Percentiles rank a stretch among this genome's conserved stretches.
Conservation (phyloP, 23 tunicate genomes). For the Clavelina lepadiformis region DNA sequence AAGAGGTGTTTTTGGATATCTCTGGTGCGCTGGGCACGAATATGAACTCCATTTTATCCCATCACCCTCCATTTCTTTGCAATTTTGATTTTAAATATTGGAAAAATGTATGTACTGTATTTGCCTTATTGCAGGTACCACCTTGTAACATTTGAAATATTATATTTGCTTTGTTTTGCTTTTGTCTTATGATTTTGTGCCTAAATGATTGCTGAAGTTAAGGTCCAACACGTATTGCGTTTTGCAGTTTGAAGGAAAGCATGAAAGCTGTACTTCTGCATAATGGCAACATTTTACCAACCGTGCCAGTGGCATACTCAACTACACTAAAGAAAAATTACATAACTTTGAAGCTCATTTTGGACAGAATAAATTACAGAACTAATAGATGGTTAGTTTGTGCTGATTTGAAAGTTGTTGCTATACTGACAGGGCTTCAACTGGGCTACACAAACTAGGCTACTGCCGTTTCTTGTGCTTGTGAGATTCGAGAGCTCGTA, state of each 20-base stretch:
- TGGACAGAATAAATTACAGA: constrained; percentile 15
- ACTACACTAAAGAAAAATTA: constrained; percentile 8
- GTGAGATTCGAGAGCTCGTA: constrained; percentile 5
- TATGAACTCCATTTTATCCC: no score
- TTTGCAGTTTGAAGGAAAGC: constrained; percentile 5
- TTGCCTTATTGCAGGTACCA: no score
- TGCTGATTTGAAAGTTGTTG: constrained; percentile 8
- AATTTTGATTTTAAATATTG: no score
- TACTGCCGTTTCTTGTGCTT: constrained; percentile 17
- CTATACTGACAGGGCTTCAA: constrained; percentile 14
- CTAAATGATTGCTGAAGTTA: no score
- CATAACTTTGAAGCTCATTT: not conserved
- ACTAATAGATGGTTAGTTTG: constrained; percentile 13
- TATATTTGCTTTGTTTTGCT: no score
- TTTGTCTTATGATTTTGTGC: no score
- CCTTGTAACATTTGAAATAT: no score
- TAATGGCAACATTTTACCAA: constrained; percentile 14
- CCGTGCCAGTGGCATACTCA: constrained; percentile 6
- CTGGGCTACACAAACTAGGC: constrained; percentile 13
- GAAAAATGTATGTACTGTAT: no score
- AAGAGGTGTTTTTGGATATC: no score
- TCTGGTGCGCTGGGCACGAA: no score
- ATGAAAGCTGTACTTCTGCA: constrained; percentile 16
- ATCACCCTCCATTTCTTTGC: no score
- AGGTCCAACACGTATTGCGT: no score